Evolutionary conservation across 2,113 vertebrate species (phyloP).

Genomic region (Stictonetta naevosa): DNA sequence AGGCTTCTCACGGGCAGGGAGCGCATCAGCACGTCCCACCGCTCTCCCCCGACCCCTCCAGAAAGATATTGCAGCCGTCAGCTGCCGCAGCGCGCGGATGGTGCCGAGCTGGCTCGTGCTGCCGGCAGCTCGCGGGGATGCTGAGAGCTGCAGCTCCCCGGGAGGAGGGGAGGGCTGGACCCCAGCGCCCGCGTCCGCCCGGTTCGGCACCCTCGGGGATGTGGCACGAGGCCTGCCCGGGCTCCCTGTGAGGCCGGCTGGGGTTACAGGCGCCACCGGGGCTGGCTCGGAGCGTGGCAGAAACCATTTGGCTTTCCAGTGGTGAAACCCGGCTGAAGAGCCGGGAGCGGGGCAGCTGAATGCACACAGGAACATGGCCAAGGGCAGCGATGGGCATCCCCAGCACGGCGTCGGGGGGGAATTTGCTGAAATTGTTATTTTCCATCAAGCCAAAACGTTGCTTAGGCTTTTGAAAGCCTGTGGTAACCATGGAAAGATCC

Average conservation of each 20-base stretch:
- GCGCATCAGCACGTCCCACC: neutral
- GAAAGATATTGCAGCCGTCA: neutral
- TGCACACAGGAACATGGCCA: too few relatives aligned
- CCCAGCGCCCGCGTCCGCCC: rapidly evolving
- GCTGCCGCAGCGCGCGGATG: neutral
- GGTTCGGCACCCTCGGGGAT: neutral
- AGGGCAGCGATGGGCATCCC: too few relatives aligned
- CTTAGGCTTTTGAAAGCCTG: neutral
- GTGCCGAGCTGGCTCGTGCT: neutral
- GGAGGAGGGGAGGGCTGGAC: neutral
- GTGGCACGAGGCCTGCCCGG: rapidly evolving
- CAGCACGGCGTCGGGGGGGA: neutral
- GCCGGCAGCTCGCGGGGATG: neutral
- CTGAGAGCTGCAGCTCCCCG: neutral
- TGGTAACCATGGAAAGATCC: neutral
- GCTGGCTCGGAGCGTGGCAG: too few relatives aligned
- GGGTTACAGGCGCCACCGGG: neutral
- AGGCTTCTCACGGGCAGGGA: neutral
- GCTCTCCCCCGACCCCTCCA: neutral
- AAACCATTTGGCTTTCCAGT: neutral
- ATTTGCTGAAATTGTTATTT: neutral
- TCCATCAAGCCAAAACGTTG: neutral
- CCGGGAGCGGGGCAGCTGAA: too few relatives aligned
- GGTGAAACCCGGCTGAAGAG: neutral
- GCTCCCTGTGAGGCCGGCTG: neutral